Conservation (phyloP, 2,113 vertebrate genomes). For the Pipra filicauda region DNA sequence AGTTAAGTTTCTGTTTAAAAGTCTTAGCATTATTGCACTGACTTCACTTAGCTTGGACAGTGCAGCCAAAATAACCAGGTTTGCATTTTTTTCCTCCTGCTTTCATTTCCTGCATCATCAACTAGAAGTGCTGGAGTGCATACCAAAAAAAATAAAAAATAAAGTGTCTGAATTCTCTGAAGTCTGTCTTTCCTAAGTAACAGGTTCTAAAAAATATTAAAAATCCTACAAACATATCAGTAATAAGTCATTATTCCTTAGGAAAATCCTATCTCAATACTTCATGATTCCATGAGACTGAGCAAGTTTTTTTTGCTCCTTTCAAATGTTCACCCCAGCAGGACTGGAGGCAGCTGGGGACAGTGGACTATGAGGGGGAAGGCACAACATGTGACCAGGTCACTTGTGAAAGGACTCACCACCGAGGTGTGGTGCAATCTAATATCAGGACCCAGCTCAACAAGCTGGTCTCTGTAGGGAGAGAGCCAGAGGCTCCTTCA, state of each 20-base stretch:
- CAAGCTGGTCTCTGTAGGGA: not conserved
- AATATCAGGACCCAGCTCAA: not conserved
- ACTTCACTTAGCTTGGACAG: not conserved
- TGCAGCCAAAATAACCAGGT: not conserved
- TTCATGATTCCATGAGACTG: not conserved
- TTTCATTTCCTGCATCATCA: conserved; percentile 15
- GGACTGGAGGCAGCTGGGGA: not conserved
- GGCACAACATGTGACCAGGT: conserved; percentile 40
- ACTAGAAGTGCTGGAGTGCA: conserved; percentile 46
- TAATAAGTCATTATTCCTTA: not conserved
- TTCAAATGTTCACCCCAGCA: not conserved
- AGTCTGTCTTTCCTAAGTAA: not conserved
- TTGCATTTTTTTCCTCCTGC: not conserved
- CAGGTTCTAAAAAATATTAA: not conserved
- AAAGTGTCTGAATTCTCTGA: conserved; percentile 28
- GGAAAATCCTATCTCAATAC: conserved; percentile 17
- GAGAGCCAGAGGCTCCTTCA: not conserved
- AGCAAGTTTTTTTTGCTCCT: not conserved
- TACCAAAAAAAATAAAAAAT: not conserved
- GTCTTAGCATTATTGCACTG: not conserved
- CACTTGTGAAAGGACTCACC: conserved; percentile 34
- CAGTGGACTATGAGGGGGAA: not conserved
- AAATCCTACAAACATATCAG: not conserved
- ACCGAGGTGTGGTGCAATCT: not conserved
- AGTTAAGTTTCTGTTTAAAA: not conserved